A percentile compares a stretch with the other conserved stretches of the same genome.
phyloP scores from a whole-genome alignment of 2,797 vertebrate genomes.

The Enteromius treurensis region DNA sequence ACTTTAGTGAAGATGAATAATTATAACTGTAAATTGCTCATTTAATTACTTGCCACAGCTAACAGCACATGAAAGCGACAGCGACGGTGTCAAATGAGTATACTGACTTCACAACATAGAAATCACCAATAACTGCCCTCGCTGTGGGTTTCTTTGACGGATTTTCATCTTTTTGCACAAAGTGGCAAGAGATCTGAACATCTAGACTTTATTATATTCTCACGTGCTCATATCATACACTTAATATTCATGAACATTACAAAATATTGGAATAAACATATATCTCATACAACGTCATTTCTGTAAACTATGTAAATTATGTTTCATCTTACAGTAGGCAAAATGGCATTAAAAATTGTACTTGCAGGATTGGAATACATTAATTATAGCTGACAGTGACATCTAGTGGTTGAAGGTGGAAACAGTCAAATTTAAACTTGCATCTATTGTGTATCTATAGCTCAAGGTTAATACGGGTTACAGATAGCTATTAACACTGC shows the following conservation, averaged over 20 bases:
- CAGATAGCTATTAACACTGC: neutral
- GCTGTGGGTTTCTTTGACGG: neutral
- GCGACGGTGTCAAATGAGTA: neutral
- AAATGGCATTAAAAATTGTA: neutral
- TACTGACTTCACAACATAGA: neutral
- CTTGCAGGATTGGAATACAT: neutral
- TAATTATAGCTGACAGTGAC: neutral
- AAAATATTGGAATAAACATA: neutral
- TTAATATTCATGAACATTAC: neutral
- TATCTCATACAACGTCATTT: neutral
- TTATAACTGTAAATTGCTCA: neutral
- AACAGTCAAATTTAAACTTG: neutral
- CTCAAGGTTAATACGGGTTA: neutral
- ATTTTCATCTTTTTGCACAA: too few relatives aligned
- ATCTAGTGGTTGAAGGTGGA: conserved; percentile 6
- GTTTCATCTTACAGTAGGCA: neutral
- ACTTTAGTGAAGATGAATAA: neutral
- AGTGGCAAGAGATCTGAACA: neutral
- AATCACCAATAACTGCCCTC: neutral
- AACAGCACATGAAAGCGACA: neutral
- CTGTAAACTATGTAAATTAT: neutral
- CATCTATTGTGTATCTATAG: neutral
- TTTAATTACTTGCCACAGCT: neutral
- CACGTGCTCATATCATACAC: neutral
- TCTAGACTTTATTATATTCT: neutral